Conservation (phyloP, 2,113 vertebrate genomes). For the Gadus macrocephalus region DNA sequence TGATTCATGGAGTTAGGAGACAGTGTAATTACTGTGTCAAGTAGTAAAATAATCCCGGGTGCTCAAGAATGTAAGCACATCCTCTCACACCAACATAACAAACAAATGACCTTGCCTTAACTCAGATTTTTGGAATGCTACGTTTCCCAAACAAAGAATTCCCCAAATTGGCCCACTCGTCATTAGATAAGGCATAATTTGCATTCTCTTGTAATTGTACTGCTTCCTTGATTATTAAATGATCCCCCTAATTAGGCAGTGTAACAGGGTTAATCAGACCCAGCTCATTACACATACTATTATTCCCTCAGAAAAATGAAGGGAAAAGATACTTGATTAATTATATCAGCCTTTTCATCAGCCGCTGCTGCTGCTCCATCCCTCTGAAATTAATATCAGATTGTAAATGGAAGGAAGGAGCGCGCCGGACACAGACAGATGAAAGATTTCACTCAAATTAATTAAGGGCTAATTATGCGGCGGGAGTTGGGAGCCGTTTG, state of each 20-base stretch:
- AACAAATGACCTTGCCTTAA: constrained; percentile 47
- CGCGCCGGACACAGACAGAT: constrained; percentile 84
- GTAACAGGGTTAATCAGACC: constrained; percentile 87
- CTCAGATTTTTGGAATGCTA: constrained; percentile 63
- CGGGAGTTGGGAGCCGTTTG: constrained; percentile 80
- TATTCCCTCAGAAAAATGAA: constrained; percentile 76
- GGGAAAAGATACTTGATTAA: constrained; percentile 92
- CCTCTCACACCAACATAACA: constrained; percentile 28
- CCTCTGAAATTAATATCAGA: constrained; percentile 88
- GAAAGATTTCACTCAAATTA: constrained; percentile 92
- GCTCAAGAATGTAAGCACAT: constrained; percentile 31
- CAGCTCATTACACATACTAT: constrained; percentile 85
- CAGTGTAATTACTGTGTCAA: constrained; percentile 5
- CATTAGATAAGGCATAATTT: constrained; percentile 69
- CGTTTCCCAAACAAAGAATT: constrained; percentile 73
- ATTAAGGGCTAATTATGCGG: constrained; percentile 86
- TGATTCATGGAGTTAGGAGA: not conserved
- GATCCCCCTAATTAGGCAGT: constrained; percentile 89
- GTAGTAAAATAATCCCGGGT: constrained; percentile 1
- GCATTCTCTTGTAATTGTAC: constrained; percentile 77
- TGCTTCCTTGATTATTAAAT: constrained; percentile 90
- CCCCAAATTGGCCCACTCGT: constrained; percentile 66
- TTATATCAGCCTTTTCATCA: constrained; percentile 86
- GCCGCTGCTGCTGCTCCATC: constrained; percentile 63
- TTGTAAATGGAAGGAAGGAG: constrained; percentile 91